phyloP scores from a whole-genome alignment of 2,797 vertebrate genomes.

The Nasua narica region DNA sequence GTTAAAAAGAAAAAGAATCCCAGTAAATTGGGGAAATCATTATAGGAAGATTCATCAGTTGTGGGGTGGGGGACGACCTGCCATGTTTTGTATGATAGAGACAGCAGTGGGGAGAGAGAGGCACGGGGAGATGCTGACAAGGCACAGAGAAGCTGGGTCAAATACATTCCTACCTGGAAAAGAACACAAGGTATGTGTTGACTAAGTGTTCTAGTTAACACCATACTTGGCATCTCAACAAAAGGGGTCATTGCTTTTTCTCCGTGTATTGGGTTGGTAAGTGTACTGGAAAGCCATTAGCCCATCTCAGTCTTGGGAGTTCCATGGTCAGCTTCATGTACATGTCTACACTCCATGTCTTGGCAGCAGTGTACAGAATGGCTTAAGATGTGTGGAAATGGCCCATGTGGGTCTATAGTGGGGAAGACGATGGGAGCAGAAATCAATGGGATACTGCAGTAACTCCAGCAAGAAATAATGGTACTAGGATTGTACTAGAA shows the following conservation, averaged over 20 bases:
- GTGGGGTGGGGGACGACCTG: background rate
- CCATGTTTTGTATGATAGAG: background rate
- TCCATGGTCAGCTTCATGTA: background rate
- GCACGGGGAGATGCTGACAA: background rate
- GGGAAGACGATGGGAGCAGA: background rate
- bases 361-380: background rate
- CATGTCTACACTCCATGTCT: background rate
- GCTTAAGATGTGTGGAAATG: background rate
- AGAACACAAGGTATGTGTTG: background rate
- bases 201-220: no score
- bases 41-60: accelerated
- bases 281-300: background rate
- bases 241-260: background rate
- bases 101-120: background rate
- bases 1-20: background rate
- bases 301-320: background rate
- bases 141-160: background rate
- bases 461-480: background rate
- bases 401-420: accelerated
- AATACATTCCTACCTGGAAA: background rate
- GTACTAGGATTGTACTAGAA: background rate
- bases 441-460: background rate
- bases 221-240: background rate
- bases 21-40: background rate
- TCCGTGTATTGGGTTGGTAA: background rate